Evolutionary conservation across 2,888 invertebrate genomes (phyloP).

Genomic region (Laothoe populi): DNA sequence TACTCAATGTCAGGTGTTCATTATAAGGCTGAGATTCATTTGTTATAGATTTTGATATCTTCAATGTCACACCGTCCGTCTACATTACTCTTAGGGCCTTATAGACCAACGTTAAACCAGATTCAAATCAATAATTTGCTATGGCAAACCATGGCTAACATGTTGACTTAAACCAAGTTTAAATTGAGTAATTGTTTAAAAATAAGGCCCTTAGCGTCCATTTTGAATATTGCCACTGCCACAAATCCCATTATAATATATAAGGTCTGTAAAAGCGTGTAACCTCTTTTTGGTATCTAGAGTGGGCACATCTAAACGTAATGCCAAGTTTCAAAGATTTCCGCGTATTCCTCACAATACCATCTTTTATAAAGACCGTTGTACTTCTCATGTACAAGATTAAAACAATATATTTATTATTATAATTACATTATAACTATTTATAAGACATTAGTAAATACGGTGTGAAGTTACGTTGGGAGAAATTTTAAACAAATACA

Average conservation of each 20-base stretch:
- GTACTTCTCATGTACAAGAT: slow-evolving; percentile 11
- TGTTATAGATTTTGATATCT: too few species aligned
- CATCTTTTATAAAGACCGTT: neutral
- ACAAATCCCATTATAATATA: neutral
- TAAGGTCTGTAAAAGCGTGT: too few species aligned
- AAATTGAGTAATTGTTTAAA: neutral
- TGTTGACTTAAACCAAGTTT: too few species aligned
- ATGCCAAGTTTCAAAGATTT: neutral
- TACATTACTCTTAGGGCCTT: too few species aligned
- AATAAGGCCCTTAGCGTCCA: neutral
- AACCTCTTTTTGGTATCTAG: neutral
- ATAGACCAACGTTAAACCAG: too few species aligned
- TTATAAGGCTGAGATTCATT: too few species aligned
- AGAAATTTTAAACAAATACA: neutral
- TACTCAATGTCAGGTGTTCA: too few species aligned
- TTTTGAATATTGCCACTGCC: neutral
- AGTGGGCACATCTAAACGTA: neutral
- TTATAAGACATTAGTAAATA: neutral
- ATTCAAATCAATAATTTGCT: too few species aligned
- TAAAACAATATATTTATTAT: slow-evolving; percentile 18
- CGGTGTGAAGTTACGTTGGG: slow-evolving; percentile 9
- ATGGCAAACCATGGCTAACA: too few species aligned
- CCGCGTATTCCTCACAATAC: neutral
- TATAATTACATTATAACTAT: slow-evolving; percentile 19
- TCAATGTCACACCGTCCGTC: too few species aligned